A percentile compares a stretch with the other conserved stretches of the same genome.
Evolutionary conservation across 1,140 invertebrate genomes (phyloP).

Genomic region (Vollenhovia emeryi): DNA sequence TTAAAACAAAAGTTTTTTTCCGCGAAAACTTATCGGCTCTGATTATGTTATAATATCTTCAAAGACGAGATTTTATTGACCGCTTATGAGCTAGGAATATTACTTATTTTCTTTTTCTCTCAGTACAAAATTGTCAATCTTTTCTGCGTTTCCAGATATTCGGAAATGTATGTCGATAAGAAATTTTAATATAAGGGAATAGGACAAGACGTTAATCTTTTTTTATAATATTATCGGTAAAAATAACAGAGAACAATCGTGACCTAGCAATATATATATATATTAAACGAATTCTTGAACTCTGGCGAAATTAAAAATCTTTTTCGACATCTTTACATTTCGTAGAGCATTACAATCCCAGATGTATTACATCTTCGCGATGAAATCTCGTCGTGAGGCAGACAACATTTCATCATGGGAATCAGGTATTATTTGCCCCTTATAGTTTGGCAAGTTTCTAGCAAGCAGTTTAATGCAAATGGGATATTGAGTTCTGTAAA

Average conservation of each 20-base stretch:
- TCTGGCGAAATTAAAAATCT: neutral
- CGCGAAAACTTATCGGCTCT: neutral
- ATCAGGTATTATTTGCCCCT: constrained; percentile 42
- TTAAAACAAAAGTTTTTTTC: constrained; percentile 25
- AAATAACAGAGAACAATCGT: neutral
- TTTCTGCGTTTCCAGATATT: neutral
- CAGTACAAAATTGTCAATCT: neutral
- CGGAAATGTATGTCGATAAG: neutral
- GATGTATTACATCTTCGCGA: neutral
- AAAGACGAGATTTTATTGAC: neutral
- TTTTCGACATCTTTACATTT: neutral
- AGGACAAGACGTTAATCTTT: neutral
- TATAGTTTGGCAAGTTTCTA: constrained; percentile 39
- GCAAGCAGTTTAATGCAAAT: constrained; percentile 31
- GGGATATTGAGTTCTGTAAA: constrained; percentile 35
- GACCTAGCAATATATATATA: neutral
- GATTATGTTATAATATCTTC: neutral
- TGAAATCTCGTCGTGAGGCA: constrained; percentile 9
- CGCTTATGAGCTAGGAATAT: neutral
- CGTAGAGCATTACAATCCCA: neutral
- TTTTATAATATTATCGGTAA: neutral
- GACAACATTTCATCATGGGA: constrained; percentile 5
- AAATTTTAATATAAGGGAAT: neutral
- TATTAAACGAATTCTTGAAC: neutral
- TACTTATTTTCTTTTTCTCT: neutral